A percentile compares a stretch with the other conserved stretches of the same genome.
These are phyloP conservation scores for Cephalotes varians DNA, from an alignment of 2,888 invertebrate species.

Conservation along the genomic window DNA sequence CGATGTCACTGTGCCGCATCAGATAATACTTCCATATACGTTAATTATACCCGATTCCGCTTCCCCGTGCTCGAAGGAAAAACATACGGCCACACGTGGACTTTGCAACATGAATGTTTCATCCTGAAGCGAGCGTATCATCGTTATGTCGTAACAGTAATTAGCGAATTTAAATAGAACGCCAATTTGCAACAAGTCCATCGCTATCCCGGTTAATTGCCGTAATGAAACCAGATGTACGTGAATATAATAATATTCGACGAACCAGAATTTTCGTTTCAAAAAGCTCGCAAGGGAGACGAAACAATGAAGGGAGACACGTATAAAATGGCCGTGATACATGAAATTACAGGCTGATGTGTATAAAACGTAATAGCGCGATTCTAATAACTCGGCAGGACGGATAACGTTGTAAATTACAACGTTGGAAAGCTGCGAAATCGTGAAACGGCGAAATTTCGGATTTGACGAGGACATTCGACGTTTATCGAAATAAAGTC, in stretches of 20 bases:
- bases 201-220: slow-evolving; percentile 46
- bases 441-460: background rate
- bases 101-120: slow-evolving; percentile 40
- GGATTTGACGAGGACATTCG: background rate
- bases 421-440: background rate
- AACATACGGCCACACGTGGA: slow-evolving; percentile 23
- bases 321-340: background rate
- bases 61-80: slow-evolving; percentile 34
- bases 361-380: background rate
- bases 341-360: slow-evolving; percentile 12
- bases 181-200: slow-evolving; percentile 45
- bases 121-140: slow-evolving; percentile 42
- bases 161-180: slow-evolving; percentile 53
- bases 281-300: background rate
- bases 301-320: slow-evolving; percentile 7
- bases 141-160: slow-evolving; percentile 52
- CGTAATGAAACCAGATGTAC: slow-evolving; percentile 45
- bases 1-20: slow-evolving; percentile 52
- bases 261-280: slow-evolving; percentile 33
- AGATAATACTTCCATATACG: slow-evolving; percentile 51
- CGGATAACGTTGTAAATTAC: background rate
- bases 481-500: slow-evolving; percentile 7
- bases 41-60: slow-evolving; percentile 44
- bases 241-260: slow-evolving; percentile 47
- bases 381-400: background rate